These are phyloP conservation scores for Pharmacophagus antenor DNA, from an alignment of 2,888 invertebrate genomes.

Conservation along the genomic window DNA sequence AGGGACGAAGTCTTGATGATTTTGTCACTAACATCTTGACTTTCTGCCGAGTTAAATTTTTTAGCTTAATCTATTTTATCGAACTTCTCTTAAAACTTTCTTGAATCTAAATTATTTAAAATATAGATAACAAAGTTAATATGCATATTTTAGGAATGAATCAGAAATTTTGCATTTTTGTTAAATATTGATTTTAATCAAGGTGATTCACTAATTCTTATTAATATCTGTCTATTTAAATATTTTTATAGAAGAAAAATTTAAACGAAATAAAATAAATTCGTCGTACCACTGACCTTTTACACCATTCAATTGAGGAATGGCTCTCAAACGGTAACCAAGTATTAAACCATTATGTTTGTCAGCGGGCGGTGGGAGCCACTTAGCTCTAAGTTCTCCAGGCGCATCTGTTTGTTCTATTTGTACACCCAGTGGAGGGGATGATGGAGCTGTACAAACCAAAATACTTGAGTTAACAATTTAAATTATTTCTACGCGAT, in stretches of 20 bases:
- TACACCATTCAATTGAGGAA: conserved; percentile 65
- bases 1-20: conserved; percentile 67
- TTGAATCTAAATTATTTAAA: no score
- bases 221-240: no score
- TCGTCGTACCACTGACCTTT: conserved; percentile 58
- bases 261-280: no score
- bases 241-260: no score
- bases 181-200: no score
- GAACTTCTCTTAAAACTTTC: background rate
- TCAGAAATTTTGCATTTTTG: no score
- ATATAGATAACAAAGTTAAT: no score
- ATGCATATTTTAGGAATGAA: no score
- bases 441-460: conserved; percentile 61
- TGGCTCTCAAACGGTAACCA: conserved; percentile 64
- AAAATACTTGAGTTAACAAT: background rate
- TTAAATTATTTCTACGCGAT: background rate
- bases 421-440: conserved; percentile 70
- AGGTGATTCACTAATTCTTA: no score
- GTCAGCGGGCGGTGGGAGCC: conserved; percentile 73
- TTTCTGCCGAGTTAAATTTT: conserved; percentile 46
- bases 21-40: conserved; percentile 66
- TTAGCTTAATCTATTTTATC: background rate
- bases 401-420: conserved; percentile 70
- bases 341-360: conserved; percentile 70
- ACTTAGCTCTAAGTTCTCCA: conserved; percentile 67